A percentile compares a stretch with the other conserved stretches of the same genome.
phyloP scores from a whole-genome alignment of 2,797 vertebrate genomes.

The Nyctalus aviator region DNA sequence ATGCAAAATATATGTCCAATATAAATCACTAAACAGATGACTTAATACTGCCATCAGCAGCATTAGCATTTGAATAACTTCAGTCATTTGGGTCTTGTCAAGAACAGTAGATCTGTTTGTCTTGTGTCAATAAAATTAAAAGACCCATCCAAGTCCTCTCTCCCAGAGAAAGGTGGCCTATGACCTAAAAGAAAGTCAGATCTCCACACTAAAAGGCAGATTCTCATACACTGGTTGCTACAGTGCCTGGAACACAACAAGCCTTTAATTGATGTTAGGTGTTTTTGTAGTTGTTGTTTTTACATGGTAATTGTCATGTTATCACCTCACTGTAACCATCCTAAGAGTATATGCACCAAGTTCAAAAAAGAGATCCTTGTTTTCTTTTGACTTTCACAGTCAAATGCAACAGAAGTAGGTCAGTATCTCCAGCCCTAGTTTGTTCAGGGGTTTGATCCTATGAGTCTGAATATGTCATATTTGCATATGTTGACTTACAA shows the following conservation, averaged over 20 bases:
- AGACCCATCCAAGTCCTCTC: background rate
- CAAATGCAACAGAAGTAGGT: constrained; percentile 16
- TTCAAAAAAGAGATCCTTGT: background rate
- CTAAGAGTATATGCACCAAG: background rate
- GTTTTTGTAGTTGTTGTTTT: too few species aligned
- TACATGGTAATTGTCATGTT: constrained; percentile 42
- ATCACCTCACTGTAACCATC: background rate
- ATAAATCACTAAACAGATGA: background rate
- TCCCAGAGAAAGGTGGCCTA: background rate
- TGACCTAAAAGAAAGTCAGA: background rate
- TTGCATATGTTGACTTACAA: background rate
- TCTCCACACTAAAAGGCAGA: background rate
- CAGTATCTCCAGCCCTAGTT: background rate
- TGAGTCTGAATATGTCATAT: background rate
- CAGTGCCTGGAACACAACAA: background rate
- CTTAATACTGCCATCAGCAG: background rate
- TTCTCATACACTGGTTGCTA: background rate
- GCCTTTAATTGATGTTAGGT: background rate
- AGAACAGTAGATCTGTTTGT: constrained; percentile 13
- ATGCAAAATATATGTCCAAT: background rate
- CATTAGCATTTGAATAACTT: background rate
- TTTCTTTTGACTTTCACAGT: background rate
- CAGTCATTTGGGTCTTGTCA: background rate
- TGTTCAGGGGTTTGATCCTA: background rate
- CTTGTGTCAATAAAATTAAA: constrained; percentile 22